A percentile compares a stretch with the other conserved stretches of the same genome.
These are phyloP conservation scores for Oreocharis arfaki DNA, from an alignment of 2,113 vertebrate genomes.

Conservation along the genomic window DNA sequence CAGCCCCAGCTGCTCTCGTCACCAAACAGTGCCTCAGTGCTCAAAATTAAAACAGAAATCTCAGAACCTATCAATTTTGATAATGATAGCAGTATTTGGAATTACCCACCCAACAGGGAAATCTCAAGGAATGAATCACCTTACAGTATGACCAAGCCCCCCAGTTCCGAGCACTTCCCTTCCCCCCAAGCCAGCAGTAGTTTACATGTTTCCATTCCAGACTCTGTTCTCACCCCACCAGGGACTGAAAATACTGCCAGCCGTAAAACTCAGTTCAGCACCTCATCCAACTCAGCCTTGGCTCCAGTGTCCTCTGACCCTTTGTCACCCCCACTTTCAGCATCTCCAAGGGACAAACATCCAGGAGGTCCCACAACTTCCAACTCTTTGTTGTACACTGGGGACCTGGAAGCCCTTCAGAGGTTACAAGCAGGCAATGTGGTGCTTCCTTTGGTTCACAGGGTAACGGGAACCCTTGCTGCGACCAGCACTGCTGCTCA, in stretches of 20 bases:
- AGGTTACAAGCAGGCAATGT: constrained; percentile 94
- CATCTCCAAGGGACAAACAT: constrained; percentile 95
- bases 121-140: constrained; percentile 97
- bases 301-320: constrained; percentile 88
- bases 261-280: constrained; percentile 87
- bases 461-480: constrained; percentile 90
- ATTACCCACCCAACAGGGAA: constrained; percentile 97
- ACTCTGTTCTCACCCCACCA: constrained; percentile 95
- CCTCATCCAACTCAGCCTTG: constrained; percentile 79
- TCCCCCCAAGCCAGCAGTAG: constrained; percentile 83
- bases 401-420: constrained; percentile 95
- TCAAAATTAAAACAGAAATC: constrained; percentile 99
- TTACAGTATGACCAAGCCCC: constrained; percentile 98
- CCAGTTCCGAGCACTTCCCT: constrained; percentile 87
- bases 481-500: constrained; percentile 88
- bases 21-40: constrained; percentile 87
- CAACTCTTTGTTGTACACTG: constrained; percentile 92
- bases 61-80: constrained; percentile 98
- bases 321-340: constrained; percentile 93
- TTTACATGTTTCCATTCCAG: constrained; percentile 93
- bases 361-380: constrained; percentile 83
- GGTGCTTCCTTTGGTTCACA: constrained; percentile 93
- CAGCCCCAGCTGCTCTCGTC: constrained; percentile 85
- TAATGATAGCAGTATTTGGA: constrained; percentile 99
- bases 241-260: constrained; percentile 84